These are phyloP conservation scores for Blera fallax DNA, from an alignment of 2,888 invertebrate species.

Conservation along the genomic window DNA sequence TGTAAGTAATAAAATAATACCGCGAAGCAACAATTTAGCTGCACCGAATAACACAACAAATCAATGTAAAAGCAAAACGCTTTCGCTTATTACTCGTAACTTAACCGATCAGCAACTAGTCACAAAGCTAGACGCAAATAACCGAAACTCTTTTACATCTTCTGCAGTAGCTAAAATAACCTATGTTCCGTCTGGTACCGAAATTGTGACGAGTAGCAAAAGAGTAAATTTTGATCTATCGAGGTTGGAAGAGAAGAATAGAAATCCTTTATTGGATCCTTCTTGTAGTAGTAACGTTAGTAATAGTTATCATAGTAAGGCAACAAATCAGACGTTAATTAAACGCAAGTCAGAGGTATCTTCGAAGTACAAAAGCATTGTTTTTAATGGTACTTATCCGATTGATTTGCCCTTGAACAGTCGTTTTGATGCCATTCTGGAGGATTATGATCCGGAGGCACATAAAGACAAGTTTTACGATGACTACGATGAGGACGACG, in stretches of 20 bases:
- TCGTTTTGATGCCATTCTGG: constrained; percentile 63
- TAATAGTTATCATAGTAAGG: constrained; percentile 26
- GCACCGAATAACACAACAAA: constrained; percentile 51
- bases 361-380: constrained; percentile 81
- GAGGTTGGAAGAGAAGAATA: neutral
- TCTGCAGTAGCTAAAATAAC: constrained; percentile 49
- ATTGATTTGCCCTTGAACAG: constrained; percentile 87
- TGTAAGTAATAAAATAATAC: constrained; percentile 61
- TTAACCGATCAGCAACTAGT: constrained; percentile 51
- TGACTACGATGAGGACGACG: constrained; percentile 47
- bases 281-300: constrained; percentile 33
- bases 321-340: constrained; percentile 17
- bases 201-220: constrained; percentile 54
- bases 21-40: constrained; percentile 36
- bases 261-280: neutral
- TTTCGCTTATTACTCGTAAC: constrained; percentile 63
- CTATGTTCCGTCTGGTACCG: constrained; percentile 51
- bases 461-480: constrained; percentile 73
- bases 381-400: constrained; percentile 93
- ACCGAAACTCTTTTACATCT: constrained; percentile 24
- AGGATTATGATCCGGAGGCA: constrained; percentile 78
- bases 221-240: constrained; percentile 62
- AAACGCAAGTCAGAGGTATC: constrained; percentile 30
- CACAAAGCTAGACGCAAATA: constrained; percentile 31
- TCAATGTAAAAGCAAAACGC: constrained; percentile 57